These are phyloP conservation scores for Athetis lepigone DNA, from an alignment of 2,888 invertebrate genomes.

Conservation along the genomic window DNA sequence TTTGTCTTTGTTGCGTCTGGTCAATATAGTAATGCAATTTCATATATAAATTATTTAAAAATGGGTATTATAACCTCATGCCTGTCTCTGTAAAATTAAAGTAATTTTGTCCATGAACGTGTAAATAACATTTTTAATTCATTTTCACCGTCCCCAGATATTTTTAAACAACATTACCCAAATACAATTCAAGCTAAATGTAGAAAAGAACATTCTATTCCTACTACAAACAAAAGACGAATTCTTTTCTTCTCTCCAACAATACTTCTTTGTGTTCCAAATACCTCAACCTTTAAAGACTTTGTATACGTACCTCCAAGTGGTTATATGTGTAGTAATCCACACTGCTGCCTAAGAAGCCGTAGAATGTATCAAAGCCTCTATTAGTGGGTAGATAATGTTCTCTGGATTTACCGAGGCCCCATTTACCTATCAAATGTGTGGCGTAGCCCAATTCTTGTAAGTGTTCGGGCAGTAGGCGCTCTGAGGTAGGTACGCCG, in stretches of 20 bases:
- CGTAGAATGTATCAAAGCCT: slow-evolving; percentile 95
- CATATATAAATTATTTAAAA: too few relatives aligned
- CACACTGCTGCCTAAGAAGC: slow-evolving; percentile 94
- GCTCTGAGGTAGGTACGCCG: slow-evolving; percentile 92
- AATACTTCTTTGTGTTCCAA: slow-evolving; percentile 32
- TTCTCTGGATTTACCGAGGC: slow-evolving; percentile 93
- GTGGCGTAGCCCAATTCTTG: slow-evolving; percentile 94
- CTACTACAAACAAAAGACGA: slow-evolving; percentile 33
- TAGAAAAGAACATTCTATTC: slow-evolving; percentile 24
- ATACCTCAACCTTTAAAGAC: slow-evolving; percentile 37
- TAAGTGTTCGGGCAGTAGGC: slow-evolving; percentile 92
- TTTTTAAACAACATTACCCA: background rate
- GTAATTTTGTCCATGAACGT: background rate
- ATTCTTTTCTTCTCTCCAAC: slow-evolving; percentile 34
- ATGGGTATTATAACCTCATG: background rate
- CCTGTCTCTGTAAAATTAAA: background rate
- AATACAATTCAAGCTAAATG: slow-evolving; percentile 7
- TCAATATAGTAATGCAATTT: background rate
- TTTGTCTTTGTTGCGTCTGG: background rate
- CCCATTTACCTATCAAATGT: slow-evolving; percentile 96
- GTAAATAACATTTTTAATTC: background rate
- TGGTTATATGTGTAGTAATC: slow-evolving; percentile 94
- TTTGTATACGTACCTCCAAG: slow-evolving; percentile 68
- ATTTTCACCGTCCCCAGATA: background rate
- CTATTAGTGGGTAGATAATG: slow-evolving; percentile 93